A percentile compares a stretch with the other conserved stretches of the same genome.
Evolutionary conservation across 2,888 invertebrate genomes (phyloP).

Genomic region (Meganola albula): DNA sequence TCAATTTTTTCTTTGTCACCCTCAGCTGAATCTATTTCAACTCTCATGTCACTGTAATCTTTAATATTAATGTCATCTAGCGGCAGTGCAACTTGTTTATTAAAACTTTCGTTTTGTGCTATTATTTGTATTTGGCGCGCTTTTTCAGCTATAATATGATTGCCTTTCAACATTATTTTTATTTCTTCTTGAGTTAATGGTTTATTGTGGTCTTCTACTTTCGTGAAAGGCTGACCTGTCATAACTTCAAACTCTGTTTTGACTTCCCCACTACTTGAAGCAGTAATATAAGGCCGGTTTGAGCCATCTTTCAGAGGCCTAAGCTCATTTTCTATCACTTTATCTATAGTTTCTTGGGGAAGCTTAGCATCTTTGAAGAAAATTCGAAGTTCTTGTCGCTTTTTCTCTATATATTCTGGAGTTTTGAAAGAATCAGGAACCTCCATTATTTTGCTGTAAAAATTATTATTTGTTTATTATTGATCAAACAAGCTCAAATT

Average conservation of each 20-base stretch:
- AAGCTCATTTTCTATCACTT: slow-evolving; percentile 61
- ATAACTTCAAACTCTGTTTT: slow-evolving; percentile 66
- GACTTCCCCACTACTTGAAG: slow-evolving; percentile 47
- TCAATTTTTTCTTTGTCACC: slow-evolving; percentile 45
- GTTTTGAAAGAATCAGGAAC: slow-evolving; percentile 31
- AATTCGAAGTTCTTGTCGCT: slow-evolving; percentile 45
- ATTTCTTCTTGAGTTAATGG: slow-evolving; percentile 52
- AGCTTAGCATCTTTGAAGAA: slow-evolving; percentile 57
- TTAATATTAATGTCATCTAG: slow-evolving; percentile 51
- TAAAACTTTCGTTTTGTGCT: slow-evolving; percentile 29
- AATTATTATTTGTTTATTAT: not conserved
- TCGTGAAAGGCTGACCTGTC: slow-evolving; percentile 67
- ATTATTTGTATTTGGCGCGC: slow-evolving; percentile 64
- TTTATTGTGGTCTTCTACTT: slow-evolving; percentile 46
- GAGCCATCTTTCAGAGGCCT: slow-evolving; percentile 36
- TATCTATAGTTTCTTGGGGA: slow-evolving; percentile 48
- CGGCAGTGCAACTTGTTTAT: slow-evolving; percentile 44
- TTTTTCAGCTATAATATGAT: slow-evolving; percentile 58
- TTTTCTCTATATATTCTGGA: slow-evolving; percentile 44
- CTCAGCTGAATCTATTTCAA: slow-evolving; percentile 46
- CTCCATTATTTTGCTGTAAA: slow-evolving; percentile 30
- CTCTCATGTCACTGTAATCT: slow-evolving; percentile 43
- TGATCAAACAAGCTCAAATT: not conserved
- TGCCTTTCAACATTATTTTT: slow-evolving; percentile 49
- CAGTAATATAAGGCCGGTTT: slow-evolving; percentile 52